Evolutionary conservation across 1,140 invertebrate species (phyloP).

Genomic region (Eubasilissa regina): DNA sequence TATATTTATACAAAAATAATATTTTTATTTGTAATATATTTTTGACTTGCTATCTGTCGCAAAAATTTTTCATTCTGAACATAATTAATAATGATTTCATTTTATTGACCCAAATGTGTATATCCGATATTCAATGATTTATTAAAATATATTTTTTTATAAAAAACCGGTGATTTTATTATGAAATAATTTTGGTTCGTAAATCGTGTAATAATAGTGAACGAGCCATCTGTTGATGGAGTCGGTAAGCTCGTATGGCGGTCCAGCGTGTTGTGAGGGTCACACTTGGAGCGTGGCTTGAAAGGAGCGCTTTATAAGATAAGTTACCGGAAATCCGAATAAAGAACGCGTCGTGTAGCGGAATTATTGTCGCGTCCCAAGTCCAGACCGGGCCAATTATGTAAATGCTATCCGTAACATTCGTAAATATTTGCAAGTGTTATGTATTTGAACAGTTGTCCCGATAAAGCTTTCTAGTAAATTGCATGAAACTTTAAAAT

Average conservation of each 20-base stretch:
- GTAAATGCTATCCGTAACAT: not conserved
- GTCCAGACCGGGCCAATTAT: not conserved
- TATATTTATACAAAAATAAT: too few species aligned
- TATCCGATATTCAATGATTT: too few species aligned
- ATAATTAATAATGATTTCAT: too few species aligned
- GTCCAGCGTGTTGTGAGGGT: not conserved
- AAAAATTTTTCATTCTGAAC: too few species aligned
- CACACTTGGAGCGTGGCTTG: not conserved
- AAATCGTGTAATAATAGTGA: too few species aligned
- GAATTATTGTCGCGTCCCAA: not conserved
- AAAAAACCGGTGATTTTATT: too few species aligned
- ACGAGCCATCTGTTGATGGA: constrained; percentile 23
- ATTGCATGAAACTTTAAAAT: not conserved
- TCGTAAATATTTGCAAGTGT: not conserved
- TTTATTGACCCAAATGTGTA: too few species aligned
- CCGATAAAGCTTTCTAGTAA: not conserved
- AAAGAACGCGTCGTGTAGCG: constrained; percentile 23
- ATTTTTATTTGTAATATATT: too few species aligned
- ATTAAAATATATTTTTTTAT: too few species aligned
- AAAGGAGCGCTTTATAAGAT: constrained; percentile 21
- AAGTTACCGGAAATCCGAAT: constrained; percentile 41
- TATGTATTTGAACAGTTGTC: not conserved
- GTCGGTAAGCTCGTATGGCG: constrained; percentile 1
- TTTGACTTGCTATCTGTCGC: too few species aligned
- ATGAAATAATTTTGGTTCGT: too few species aligned